phyloP scores from a whole-genome alignment of 2,797 vertebrate genomes.

The Cryptoprocta ferox region DNA sequence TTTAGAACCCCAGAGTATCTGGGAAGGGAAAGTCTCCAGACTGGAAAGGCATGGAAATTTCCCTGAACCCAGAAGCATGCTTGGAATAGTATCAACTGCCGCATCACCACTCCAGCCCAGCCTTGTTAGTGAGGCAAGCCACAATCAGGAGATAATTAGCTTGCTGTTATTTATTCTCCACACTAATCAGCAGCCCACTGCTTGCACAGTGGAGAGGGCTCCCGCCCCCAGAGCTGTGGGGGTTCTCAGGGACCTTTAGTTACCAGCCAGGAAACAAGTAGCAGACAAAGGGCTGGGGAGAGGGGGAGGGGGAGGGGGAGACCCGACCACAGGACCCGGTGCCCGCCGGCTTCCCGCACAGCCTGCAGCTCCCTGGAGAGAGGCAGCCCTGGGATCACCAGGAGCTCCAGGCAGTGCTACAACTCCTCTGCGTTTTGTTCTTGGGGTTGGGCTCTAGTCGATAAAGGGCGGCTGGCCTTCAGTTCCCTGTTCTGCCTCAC shows the following conservation, averaged over 20 bases:
- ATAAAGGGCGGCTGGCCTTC: constrained; percentile 70
- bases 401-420: not conserved
- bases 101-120: constrained; percentile 67
- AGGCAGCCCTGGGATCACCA: not conserved
- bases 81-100: constrained; percentile 73
- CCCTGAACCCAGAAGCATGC: constrained; percentile 70
- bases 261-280: constrained; percentile 66
- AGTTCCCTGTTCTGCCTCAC: constrained; percentile 82
- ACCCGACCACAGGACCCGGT: not conserved
- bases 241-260: constrained; percentile 69
- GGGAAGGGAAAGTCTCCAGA: constrained; percentile 58
- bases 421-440: constrained; percentile 2
- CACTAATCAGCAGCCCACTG: constrained; percentile 83
- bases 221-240: constrained; percentile 59
- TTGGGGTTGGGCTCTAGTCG: constrained; percentile 65
- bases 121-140: constrained; percentile 76
- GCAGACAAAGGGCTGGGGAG: constrained; percentile 53
- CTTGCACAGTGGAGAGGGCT: constrained; percentile 71
- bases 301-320: not conserved
- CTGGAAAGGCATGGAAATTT: constrained; percentile 74
- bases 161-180: constrained; percentile 84
- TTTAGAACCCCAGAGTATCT: constrained; percentile 29
- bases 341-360: not conserved
- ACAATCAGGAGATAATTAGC: constrained; percentile 84
- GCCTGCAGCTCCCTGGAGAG: not conserved